A percentile compares a stretch with the other conserved stretches of the same genome.
Conservation (phyloP, 2,113 vertebrate species). For the Oenanthe oenanthe region DNA sequence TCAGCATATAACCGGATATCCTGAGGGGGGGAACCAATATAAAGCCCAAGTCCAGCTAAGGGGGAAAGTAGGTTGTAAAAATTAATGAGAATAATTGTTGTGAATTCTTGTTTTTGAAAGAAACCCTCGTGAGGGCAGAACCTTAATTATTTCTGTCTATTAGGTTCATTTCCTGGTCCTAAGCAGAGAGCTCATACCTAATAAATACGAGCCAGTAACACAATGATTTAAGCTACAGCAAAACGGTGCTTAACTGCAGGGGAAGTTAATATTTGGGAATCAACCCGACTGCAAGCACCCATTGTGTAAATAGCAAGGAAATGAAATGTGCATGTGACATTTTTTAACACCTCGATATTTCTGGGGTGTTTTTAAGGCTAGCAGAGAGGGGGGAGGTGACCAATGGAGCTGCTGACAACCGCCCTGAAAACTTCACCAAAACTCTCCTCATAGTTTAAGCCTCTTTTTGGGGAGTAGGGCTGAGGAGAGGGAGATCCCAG, state of each 20-base stretch:
- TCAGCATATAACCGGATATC: slow-evolving; percentile 65
- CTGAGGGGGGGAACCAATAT: slow-evolving; percentile 28
- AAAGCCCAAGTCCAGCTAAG: slow-evolving; percentile 61
- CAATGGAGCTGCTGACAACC: slow-evolving; percentile 62
- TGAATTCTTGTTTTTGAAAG: slow-evolving; percentile 75
- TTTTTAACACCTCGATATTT: slow-evolving; percentile 77
- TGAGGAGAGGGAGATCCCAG: slow-evolving; percentile 33
- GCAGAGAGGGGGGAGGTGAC: not conserved
- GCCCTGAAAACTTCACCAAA: slow-evolving; percentile 50
- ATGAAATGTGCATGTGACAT: slow-evolving; percentile 64
- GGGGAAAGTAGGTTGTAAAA: slow-evolving; percentile 77
- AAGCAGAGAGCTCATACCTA: slow-evolving; percentile 74
- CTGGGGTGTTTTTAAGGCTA: slow-evolving; percentile 34
- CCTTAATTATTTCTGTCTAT: slow-evolving; percentile 83
- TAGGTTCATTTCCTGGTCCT: slow-evolving; percentile 81
- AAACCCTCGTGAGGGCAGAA: slow-evolving; percentile 67
- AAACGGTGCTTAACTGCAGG: slow-evolving; percentile 60
- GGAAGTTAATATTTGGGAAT: slow-evolving; percentile 65
- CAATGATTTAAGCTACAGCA: slow-evolving; percentile 69
- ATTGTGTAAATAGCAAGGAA: slow-evolving; percentile 70
- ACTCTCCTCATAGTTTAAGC: slow-evolving; percentile 4
- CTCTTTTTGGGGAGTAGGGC: not conserved
- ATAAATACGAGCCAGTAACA: slow-evolving; percentile 72
- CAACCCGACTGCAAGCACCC: slow-evolving; percentile 54
- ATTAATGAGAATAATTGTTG: slow-evolving; percentile 83